Base-by-base conservation (phyloP, 1,140 invertebrate species). In the Platorchestia sp. region DNA sequence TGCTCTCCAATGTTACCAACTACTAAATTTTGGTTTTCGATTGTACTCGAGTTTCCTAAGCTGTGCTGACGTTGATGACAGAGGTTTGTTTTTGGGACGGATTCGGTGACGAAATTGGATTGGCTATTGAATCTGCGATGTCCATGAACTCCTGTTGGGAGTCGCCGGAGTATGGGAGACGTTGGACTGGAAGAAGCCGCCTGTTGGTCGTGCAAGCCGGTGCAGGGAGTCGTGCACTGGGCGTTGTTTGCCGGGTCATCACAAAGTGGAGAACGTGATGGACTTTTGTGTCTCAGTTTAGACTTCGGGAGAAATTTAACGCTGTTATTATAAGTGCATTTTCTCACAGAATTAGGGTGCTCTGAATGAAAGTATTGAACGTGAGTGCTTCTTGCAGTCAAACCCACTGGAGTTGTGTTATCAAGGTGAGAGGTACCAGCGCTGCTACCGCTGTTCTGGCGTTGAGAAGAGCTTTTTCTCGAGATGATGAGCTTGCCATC, bases 11-110 rank as follows among this genome's bases (percentile, higher is more conserved):
- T 75, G 59, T 36, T 75, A 75, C 59, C 59, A 10, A 75, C 59
- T 75, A 75, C 27, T 10, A 75, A 75, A 75, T 75, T 75, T 75
- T 75, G 59, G 59, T 27, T 75, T 75, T 75, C 59, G 59, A 75
- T 75, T 75, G 59, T 27, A 89, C 87, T 42, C 43, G 87, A 14
- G 87, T 89, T 93, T 27, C 91, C 91, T 47, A 93, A 47, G 45
- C 91, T 93, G 91, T 93, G 91, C 45, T 93, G 91, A 0, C 91
- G 91, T 47, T 93, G 91, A 47, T 93, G 91, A n/a, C 91, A 93
- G 43, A 93, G 3, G 45, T 45, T 47, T n/a, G 91, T 7, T 93
- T 93, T 93, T 5, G 43, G 91, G 40, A 93, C 36, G 40, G 45
- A 47, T 45, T 93, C 44, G 45, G 91, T 7, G 40, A 47, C 19